phyloP scores from a whole-genome alignment of 2,888 invertebrate genomes.

The Buathra laborator region DNA sequence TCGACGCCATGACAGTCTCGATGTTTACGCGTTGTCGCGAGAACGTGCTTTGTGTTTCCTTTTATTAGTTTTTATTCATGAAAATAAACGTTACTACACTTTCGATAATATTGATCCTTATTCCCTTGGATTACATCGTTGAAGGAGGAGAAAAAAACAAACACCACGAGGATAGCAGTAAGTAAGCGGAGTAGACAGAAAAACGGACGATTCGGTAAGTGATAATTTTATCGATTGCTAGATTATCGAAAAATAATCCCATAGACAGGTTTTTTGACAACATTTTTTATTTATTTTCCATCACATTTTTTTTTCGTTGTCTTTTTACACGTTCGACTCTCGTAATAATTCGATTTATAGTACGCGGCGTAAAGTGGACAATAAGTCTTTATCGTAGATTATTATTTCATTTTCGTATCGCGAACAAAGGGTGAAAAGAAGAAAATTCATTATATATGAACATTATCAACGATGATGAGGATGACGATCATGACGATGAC shows the following conservation, averaged over 20 bases:
- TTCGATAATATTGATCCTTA: no score
- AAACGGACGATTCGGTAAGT: no score
- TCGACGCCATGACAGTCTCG: no score
- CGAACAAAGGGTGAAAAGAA: constrained; percentile 19
- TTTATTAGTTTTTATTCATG: no score
- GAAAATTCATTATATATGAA: constrained; percentile 6
- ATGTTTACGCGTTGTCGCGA: no score
- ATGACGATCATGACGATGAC: constrained; percentile 21
- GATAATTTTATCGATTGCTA: background rate
- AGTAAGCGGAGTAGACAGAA: no score
- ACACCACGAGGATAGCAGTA: no score
- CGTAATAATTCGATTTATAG: background rate
- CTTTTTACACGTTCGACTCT: constrained; percentile 9
- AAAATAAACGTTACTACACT: no score
- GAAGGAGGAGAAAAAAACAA: no score
- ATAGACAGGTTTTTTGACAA: background rate
- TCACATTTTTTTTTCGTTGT: constrained; percentile 35
- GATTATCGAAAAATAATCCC: background rate
- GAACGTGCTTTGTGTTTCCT: no score
- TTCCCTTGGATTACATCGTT: no score
- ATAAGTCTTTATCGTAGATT: constrained; percentile 14
- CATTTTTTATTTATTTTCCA: constrained; percentile 3
- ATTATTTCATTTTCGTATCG: constrained; percentile 13
- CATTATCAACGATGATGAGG: constrained; percentile 16
- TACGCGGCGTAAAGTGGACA: background rate